Conservation (phyloP, 2,113 vertebrate genomes). For the Nothoprocta perdicaria region DNA sequence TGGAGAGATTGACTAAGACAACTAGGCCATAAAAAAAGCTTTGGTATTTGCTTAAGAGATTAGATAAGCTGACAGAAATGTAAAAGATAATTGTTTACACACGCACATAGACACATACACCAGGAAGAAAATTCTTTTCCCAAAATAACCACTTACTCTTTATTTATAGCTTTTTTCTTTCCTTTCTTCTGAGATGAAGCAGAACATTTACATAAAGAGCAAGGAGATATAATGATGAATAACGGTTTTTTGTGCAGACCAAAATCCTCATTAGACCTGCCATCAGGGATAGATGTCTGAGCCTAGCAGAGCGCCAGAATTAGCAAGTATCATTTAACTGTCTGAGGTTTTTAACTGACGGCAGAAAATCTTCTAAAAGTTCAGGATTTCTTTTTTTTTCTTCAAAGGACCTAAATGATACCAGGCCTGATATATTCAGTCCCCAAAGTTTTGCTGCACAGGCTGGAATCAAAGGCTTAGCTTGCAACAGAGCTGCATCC, state of each 20-base stretch:
- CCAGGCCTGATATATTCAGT: not conserved
- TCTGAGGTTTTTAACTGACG: constrained; percentile 34
- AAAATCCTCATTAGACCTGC: constrained; percentile 66
- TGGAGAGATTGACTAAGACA: not conserved
- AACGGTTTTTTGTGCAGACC: constrained; percentile 54
- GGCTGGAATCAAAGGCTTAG: not conserved
- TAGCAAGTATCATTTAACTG: constrained; percentile 64
- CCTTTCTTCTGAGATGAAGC: constrained; percentile 32
- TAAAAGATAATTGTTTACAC: constrained; percentile 54
- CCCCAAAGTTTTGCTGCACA: not conserved
- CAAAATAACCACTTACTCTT: constrained; percentile 49
- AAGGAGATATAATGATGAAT: constrained; percentile 60
- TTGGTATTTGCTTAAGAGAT: constrained; percentile 47
- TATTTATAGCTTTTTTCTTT: constrained; percentile 52
- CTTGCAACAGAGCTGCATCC: not conserved
- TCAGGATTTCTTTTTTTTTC: not conserved
- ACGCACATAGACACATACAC: not conserved
- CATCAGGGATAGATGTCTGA: constrained; percentile 58
- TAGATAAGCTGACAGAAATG: constrained; percentile 61
- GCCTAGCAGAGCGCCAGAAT: constrained; percentile 54
- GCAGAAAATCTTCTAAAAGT: constrained; percentile 19
- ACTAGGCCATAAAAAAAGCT: not conserved
- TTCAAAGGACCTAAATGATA: not conserved
- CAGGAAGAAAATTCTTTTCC: constrained; percentile 62
- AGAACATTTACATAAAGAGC: constrained; percentile 62